Evolutionary conservation across 2,113 vertebrate species (phyloP).

Genomic region (Elgaria multicarinata): DNA sequence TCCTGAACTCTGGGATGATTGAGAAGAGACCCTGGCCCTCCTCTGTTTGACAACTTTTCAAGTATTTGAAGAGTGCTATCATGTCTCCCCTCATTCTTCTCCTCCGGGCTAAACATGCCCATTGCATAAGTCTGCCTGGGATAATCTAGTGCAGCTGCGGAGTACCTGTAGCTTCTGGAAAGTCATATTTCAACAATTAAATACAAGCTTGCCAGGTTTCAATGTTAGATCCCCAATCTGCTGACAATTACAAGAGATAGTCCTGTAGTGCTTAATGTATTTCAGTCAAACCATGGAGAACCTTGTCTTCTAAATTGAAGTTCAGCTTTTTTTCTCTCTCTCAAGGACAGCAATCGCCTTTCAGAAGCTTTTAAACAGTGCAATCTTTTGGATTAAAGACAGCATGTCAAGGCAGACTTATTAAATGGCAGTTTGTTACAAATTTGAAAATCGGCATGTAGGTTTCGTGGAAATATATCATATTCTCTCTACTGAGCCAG

Average conservation of each 20-base stretch:
- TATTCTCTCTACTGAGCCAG: neutral
- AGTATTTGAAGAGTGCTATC: no score
- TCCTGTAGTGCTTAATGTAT: conserved; percentile 48
- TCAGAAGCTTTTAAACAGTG: conserved; percentile 63
- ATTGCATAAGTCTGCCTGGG: conserved; percentile 30
- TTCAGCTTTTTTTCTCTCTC: conserved; percentile 40
- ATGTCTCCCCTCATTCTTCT: no score
- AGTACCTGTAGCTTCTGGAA: conserved; percentile 56
- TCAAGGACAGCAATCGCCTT: conserved; percentile 61
- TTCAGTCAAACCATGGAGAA: conserved; percentile 52
- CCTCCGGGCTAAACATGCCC: no score
- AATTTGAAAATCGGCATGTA: neutral
- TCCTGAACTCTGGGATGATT: no score
- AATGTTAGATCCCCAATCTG: conserved; percentile 60
- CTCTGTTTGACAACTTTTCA: no score
- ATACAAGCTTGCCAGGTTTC: conserved; percentile 62
- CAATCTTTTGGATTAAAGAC: conserved; percentile 43
- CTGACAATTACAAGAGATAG: conserved; percentile 66
- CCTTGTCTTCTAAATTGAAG: conserved; percentile 59
- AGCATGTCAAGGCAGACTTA: conserved; percentile 41
- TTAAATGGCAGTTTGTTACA: conserved; percentile 44
- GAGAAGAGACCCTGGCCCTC: no score
- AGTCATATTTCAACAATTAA: conserved; percentile 76
- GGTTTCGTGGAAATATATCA: conserved; percentile 10
- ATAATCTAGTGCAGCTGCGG: conserved; percentile 58